A percentile compares a stretch with the other conserved stretches of the same genome.
phyloP scores from a whole-genome alignment of 2,797 vertebrate genomes.

The Hoplostethus mediterraneus region DNA sequence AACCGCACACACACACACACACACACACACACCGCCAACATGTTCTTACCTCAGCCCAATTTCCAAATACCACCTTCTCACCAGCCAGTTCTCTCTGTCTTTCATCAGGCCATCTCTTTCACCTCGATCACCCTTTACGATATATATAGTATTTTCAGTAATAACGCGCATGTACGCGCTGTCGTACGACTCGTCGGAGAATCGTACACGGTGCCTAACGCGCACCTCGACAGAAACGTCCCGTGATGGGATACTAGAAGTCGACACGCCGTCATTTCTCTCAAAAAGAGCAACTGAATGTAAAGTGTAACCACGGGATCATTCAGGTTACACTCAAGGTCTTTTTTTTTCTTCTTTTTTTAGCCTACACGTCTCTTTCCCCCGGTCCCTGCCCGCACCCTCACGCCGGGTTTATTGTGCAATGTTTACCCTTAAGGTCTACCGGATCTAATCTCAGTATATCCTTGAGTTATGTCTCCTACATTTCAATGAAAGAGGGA shows the following conservation, averaged over 20 bases:
- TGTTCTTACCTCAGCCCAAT: slow-evolving; percentile 75
- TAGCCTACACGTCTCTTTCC: slow-evolving; percentile 8
- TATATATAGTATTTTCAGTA: slow-evolving; percentile 21
- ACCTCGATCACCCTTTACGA: slow-evolving; percentile 56
- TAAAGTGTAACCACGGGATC: slow-evolving; percentile 39
- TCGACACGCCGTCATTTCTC: slow-evolving; percentile 10
- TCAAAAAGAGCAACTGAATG: slow-evolving; percentile 52
- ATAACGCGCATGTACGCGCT: slow-evolving; percentile 25
- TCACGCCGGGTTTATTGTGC: slow-evolving; percentile 6
- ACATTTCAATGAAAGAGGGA: slow-evolving; percentile 36
- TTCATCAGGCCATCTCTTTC: slow-evolving; percentile 52
- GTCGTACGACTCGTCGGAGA: slow-evolving; percentile 44
- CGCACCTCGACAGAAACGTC: no score
- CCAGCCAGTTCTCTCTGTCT: slow-evolving; percentile 45
- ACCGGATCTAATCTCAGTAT: slow-evolving; percentile 42
- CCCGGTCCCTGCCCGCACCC: background rate
- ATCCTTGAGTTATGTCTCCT: slow-evolving; percentile 40
- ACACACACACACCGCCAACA: slow-evolving; percentile 49
- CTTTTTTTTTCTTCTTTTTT: slow-evolving; percentile 22
- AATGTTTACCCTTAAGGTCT: slow-evolving; percentile 31
- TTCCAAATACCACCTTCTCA: slow-evolving; percentile 58
- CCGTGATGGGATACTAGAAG: no score
- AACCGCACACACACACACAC: slow-evolving; percentile 47
- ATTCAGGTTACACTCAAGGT: slow-evolving; percentile 34
- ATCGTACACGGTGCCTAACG: slow-evolving; percentile 8